A percentile compares a stretch with the other conserved stretches of the same genome.
phyloP scores from a whole-genome alignment of 2,888 invertebrate species.

The Rhaphigaster nebulosa region DNA sequence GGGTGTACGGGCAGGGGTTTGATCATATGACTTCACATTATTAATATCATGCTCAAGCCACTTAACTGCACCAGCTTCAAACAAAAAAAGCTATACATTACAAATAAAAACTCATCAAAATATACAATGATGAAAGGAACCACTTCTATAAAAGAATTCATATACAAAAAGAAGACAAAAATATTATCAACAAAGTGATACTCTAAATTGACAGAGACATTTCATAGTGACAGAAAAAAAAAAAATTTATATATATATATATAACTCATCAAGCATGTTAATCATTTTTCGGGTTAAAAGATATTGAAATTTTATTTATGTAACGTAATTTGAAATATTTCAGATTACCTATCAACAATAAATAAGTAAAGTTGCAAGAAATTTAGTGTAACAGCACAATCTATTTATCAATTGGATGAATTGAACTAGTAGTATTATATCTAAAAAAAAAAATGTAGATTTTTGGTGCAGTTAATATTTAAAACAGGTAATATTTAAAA shows the following conservation, averaged over 20 bases:
- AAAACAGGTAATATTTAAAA: no score
- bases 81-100: neutral
- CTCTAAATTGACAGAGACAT: neutral
- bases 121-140: neutral
- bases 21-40: neutral
- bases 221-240: neutral
- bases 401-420: neutral
- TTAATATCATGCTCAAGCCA: neutral
- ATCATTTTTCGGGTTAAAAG: neutral
- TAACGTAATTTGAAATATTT: neutral
- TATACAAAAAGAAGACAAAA: neutral
- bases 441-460: no score
- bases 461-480: no score
- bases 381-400: neutral
- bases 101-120: neutral
- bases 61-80: neutral
- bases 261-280: neutral
- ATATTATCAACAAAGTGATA: slow-evolving; percentile 13
- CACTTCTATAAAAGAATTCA: neutral
- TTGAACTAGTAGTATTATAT: neutral
- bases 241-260: neutral
- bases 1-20: neutral
- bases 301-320: neutral
- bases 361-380: neutral
- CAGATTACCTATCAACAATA: neutral